A percentile compares a stretch with the other conserved stretches of the same genome.
These are phyloP conservation scores for Neosilurus mollespiculum DNA, from an alignment of 2,797 vertebrate species.

Conservation along the genomic window DNA sequence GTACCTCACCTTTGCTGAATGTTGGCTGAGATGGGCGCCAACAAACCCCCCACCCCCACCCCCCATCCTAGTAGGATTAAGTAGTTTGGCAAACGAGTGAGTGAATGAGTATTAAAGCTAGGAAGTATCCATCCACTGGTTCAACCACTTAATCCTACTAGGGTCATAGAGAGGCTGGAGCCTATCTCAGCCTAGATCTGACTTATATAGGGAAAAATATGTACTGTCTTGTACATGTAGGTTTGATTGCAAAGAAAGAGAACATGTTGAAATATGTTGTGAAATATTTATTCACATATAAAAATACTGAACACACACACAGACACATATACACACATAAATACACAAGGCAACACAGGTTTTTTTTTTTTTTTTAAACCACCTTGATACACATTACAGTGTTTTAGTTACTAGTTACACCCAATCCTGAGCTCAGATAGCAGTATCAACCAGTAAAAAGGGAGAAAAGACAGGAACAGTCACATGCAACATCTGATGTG, in stretches of 20 bases:
- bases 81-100: too few relatives aligned
- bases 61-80: too few relatives aligned
- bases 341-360: constrained; percentile 53
- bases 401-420: constrained; percentile 34
- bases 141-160: too few relatives aligned
- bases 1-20: too few relatives aligned
- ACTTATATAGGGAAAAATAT: not conserved
- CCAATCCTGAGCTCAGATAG: constrained; percentile 22
- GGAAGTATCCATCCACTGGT: too few relatives aligned
- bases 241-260: constrained; percentile 27
- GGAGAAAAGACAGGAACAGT: constrained; percentile 15
- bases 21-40: too few relatives aligned
- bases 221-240: not conserved
- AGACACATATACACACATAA: constrained; percentile 47
- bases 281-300: constrained; percentile 67
- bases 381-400: constrained; percentile 55
- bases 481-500: constrained; percentile 18
- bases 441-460: constrained; percentile 25
- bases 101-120: too few relatives aligned
- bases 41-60: too few relatives aligned
- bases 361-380: constrained; percentile 15
- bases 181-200: not conserved
- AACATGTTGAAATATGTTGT: constrained; percentile 32
- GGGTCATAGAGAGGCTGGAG: too few relatives aligned
- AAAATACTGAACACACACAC: constrained; percentile 52